Conservation (phyloP, 2,113 vertebrate species). For the Lamprotornis superbus region DNA sequence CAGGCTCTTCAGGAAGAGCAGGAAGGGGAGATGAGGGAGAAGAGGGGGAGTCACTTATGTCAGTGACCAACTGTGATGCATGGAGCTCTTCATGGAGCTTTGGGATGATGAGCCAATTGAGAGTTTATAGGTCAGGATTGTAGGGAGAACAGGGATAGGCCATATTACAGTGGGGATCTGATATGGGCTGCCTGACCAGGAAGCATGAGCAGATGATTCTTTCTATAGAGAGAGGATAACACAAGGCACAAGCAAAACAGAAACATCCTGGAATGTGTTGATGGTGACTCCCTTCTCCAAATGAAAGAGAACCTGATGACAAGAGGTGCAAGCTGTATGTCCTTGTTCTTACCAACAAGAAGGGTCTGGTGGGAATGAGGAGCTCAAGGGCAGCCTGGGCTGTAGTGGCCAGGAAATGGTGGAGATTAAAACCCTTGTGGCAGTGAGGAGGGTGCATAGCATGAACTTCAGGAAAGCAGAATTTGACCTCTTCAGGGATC, state of each 20-base stretch:
- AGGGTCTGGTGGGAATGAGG: not conserved
- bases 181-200: not conserved
- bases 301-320: not conserved
- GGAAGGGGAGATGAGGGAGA: not conserved
- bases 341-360: not conserved
- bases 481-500: not conserved
- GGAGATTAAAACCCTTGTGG: not conserved
- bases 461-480: not conserved
- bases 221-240: not conserved
- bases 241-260: not conserved
- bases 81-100: not conserved
- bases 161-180: fast-evolving
- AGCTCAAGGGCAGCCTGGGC: not conserved
- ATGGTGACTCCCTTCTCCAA: not conserved
- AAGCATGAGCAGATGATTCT: not conserved
- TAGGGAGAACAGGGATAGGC: not conserved
- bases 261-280: not conserved
- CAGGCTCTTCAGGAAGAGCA: not conserved
- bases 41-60: not conserved
- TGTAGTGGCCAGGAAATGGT: not conserved
- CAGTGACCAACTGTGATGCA: not conserved
- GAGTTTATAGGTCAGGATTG: not conserved
- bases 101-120: not conserved
- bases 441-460: not conserved
- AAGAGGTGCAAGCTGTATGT: not conserved